These are phyloP conservation scores for Chrysodeixis includens DNA, from an alignment of 2,888 invertebrate species.

Conservation along the genomic window DNA sequence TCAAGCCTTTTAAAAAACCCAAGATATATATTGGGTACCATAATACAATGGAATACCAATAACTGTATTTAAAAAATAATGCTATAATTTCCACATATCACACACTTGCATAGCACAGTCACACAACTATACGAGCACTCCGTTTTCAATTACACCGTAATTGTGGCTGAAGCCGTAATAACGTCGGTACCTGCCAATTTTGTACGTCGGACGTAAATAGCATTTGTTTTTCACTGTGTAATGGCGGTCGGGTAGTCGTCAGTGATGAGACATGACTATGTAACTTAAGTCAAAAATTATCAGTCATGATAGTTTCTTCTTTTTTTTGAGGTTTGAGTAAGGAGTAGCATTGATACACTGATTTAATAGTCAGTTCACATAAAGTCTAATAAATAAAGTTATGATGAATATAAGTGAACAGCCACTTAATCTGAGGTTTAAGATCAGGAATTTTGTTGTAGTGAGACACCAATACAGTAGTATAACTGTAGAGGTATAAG, in stretches of 20 bases:
- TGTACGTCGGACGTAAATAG: slow-evolving; percentile 78
- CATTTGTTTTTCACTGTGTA: slow-evolving; percentile 77
- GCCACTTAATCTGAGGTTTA: no score
- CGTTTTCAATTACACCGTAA: slow-evolving; percentile 87
- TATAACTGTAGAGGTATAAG: no score
- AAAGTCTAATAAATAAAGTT: no score
- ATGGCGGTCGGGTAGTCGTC: slow-evolving; percentile 52
- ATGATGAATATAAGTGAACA: no score
- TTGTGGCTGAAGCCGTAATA: slow-evolving; percentile 83
- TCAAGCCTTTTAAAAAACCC: no score
- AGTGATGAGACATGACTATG: slow-evolving; percentile 7
- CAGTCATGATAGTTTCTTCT: slow-evolving; percentile 2
- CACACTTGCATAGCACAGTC: slow-evolving; percentile 64
- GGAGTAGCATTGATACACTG: not conserved
- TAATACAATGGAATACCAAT: no score
- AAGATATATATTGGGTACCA: no score
- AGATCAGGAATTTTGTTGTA: no score
- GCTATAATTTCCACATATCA: not conserved
- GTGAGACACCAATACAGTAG: no score
- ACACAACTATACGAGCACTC: slow-evolving; percentile 77
- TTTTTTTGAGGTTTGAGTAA: not conserved
- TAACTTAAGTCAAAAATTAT: slow-evolving; percentile 8
- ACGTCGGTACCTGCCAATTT: slow-evolving; percentile 78
- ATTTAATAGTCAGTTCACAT: no score
- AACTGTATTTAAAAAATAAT: no score